Conservation (phyloP, 2,113 vertebrate species). For the Pomatostomus ruficeps region DNA sequence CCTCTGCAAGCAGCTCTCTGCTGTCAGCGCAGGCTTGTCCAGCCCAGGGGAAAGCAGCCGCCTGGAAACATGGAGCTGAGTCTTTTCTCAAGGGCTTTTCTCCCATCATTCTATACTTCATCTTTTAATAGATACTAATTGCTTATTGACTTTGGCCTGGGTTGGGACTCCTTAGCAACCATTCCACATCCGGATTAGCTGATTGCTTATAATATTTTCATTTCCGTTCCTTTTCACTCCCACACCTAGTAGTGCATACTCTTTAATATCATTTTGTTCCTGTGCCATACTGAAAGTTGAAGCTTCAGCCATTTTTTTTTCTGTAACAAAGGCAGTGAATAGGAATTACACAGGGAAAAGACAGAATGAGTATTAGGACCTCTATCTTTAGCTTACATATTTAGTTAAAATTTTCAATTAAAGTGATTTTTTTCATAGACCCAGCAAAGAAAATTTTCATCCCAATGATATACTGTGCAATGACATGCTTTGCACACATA, state of each 20-base stretch:
- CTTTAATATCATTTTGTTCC: background rate
- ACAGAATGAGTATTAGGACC: background rate
- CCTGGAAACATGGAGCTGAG: background rate
- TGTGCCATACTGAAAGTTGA: background rate
- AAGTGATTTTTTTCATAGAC: background rate
- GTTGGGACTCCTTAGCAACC: background rate
- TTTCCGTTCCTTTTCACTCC: background rate
- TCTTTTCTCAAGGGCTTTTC: background rate
- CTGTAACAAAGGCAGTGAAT: background rate
- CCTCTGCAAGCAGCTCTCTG: accelerated
- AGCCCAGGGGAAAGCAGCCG: background rate
- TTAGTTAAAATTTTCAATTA: background rate
- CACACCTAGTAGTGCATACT: background rate
- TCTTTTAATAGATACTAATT: slow-evolving; percentile 9
- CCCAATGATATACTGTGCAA: background rate
- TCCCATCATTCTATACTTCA: background rate
- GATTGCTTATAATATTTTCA: slow-evolving; percentile 6
- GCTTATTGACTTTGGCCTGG: slow-evolving; percentile 37
- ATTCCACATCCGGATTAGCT: background rate
- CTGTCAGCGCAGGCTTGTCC: background rate
- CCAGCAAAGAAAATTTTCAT: background rate
- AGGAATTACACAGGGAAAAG: background rate
- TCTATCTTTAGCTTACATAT: background rate
- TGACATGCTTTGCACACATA: background rate
- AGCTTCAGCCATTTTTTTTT: background rate